Percentiles rank a stretch among this genome's conserved stretches.
Conservation (phyloP, 2,113 vertebrate species). For the Romanogobio albipinnatus region DNA sequence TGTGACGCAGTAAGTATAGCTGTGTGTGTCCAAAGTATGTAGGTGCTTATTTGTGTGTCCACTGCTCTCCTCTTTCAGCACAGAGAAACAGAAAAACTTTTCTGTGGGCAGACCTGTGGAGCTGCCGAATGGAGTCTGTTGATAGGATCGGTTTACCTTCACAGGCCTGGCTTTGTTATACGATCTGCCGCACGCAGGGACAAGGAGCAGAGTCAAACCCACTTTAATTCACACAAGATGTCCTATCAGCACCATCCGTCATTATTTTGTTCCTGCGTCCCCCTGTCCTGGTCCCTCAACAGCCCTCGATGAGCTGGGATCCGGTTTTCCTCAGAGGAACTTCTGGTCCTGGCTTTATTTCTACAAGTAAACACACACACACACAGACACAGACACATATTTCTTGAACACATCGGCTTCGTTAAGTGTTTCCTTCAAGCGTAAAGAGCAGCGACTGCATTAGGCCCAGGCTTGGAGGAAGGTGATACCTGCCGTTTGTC, state of each 20-base stretch:
- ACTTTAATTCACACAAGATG: constrained; percentile 75
- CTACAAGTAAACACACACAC: neutral
- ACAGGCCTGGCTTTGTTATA: constrained; percentile 71
- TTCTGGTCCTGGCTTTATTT: constrained; percentile 10
- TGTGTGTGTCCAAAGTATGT: constrained; percentile 18
- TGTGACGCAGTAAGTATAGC: constrained; percentile 16
- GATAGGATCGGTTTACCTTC: constrained; percentile 68
- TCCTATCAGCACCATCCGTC: constrained; percentile 65
- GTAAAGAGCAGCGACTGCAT: constrained; percentile 57
- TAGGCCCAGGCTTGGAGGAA: constrained; percentile 48
- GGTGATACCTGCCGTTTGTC: constrained; percentile 58
- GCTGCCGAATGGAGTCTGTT: constrained; percentile 59
- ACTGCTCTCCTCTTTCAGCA: constrained; percentile 63
- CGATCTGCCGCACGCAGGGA: constrained; percentile 68
- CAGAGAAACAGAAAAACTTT: constrained; percentile 67
- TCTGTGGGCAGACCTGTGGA: constrained; percentile 62
- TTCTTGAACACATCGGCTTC: constrained; percentile 59
- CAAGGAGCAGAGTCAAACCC: constrained; percentile 70
- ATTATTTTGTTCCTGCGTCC: constrained; percentile 62
- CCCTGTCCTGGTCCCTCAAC: constrained; percentile 1
- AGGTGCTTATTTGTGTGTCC: constrained; percentile 44
- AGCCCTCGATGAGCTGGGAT: neutral
- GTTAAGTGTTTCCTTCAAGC: constrained; percentile 54
- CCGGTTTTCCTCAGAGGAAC: constrained; percentile 3
- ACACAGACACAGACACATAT: neutral